Conservation (phyloP, 2,888 invertebrate genomes). For the Drosophila maculinotata region DNA sequence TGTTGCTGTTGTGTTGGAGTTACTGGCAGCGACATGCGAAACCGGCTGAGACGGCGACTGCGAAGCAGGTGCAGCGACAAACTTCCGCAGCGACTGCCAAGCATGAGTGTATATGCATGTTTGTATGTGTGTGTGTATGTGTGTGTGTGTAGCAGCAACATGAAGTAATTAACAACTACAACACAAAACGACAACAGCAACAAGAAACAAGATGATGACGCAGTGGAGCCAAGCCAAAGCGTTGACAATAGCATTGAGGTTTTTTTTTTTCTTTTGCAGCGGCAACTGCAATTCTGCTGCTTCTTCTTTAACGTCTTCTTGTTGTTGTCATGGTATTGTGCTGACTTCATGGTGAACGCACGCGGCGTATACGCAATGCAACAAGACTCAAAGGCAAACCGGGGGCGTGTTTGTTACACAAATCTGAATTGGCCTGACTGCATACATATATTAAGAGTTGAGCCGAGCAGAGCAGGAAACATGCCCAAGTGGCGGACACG, state of each 20-base stretch:
- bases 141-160: constrained; percentile 67
- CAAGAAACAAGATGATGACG: constrained; percentile 55
- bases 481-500: constrained; percentile 77
- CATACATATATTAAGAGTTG: constrained; percentile 31
- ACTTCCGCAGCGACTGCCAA: constrained; percentile 73
- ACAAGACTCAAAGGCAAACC: background rate
- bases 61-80: constrained; percentile 72
- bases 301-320: constrained; percentile 9
- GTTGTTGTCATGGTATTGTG: constrained; percentile 55
- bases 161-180: constrained; percentile 80
- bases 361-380: constrained; percentile 73
- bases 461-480: constrained; percentile 65
- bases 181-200: constrained; percentile 48
- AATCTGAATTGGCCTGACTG: constrained; percentile 30
- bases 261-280: constrained; percentile 7
- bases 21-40: constrained; percentile 64
- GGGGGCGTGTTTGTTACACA: constrained; percentile 34
- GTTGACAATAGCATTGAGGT: constrained; percentile 77
- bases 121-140: constrained; percentile 51
- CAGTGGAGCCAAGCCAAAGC: constrained; percentile 66
- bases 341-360: constrained; percentile 68
- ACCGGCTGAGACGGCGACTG: constrained; percentile 64
- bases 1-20: constrained; percentile 29
- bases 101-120: constrained; percentile 21
- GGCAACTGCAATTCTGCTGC: constrained; percentile 37